Percentiles rank a stretch among this genome's conserved stretches.
These are phyloP conservation scores for Pseudococcus longispinus DNA, from an alignment of 2,888 invertebrate species.

Conservation along the genomic window DNA sequence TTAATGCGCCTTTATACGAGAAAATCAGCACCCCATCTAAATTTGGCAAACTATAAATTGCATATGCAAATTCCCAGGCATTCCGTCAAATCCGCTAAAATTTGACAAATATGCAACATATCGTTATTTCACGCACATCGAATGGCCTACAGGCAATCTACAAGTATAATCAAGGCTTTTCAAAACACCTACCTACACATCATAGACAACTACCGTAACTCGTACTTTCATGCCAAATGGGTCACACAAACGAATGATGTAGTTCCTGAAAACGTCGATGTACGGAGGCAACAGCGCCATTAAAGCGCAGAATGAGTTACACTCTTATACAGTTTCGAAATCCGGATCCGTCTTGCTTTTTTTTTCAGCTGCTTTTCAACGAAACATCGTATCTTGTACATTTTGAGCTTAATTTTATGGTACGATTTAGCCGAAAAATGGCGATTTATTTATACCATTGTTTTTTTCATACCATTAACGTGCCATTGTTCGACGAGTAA, in stretches of 20 bases:
- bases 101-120: too few relatives aligned
- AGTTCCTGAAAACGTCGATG: not conserved
- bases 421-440: not conserved
- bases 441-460: constrained; percentile 15
- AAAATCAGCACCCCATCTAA: too few relatives aligned
- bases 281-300: not conserved
- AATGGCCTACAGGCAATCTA: too few relatives aligned
- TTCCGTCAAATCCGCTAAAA: too few relatives aligned
- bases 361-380: not conserved
- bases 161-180: too few relatives aligned
- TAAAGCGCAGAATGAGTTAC: not conserved
- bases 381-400: constrained; percentile 2
- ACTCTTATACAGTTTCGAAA: not conserved
- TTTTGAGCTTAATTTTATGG: constrained; percentile 20
- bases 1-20: too few relatives aligned
- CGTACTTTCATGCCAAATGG: not conserved
- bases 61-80: too few relatives aligned
- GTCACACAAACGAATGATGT: not conserved
- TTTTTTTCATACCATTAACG: not conserved
- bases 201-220: too few relatives aligned
- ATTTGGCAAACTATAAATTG: too few relatives aligned
- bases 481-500: not conserved
- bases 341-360: not conserved
- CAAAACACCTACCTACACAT: too few relatives aligned
- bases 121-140: too few relatives aligned